Conservation (phyloP, 2,888 invertebrate species). For the Eilema griseolum region DNA sequence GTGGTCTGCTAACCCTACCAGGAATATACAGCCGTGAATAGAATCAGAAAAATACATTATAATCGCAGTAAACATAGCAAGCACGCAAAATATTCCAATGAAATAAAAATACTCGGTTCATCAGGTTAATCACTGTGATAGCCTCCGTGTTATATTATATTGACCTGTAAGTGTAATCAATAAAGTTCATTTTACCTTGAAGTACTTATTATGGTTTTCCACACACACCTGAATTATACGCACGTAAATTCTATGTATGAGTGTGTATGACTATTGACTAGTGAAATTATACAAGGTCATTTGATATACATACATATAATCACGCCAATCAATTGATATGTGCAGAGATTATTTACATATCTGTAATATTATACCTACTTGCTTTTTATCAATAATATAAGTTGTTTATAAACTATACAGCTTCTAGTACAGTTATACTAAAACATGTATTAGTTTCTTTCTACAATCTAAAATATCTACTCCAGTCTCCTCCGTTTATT, state of each 20-base stretch:
- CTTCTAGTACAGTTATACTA: not conserved
- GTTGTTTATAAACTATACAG: not conserved
- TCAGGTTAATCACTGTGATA: conserved; percentile 16
- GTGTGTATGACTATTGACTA: no score
- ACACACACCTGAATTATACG: not conserved
- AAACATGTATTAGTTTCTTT: not conserved
- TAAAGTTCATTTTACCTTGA: conserved; percentile 5
- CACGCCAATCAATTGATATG: conserved; percentile 43
- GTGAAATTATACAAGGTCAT: conserved; percentile 56
- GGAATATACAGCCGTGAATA: not conserved
- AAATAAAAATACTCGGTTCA: conserved; percentile 9
- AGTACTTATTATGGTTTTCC: not conserved
- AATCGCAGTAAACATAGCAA: not conserved
- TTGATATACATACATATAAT: no score
- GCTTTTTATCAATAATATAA: not conserved
- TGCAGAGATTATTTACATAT: conserved; percentile 17
- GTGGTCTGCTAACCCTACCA: no score
- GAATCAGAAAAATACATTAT: not conserved
- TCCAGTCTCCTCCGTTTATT: no score
- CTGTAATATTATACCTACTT: not conserved
- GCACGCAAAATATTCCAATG: conserved; percentile 7
- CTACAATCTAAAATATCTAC: no score
- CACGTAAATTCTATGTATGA: not conserved
- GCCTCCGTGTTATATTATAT: not conserved
- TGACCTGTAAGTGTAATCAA: not conserved